Conservation (phyloP, 92 coral and sea anemone species). For the Epizoanthus ramosus region DNA sequence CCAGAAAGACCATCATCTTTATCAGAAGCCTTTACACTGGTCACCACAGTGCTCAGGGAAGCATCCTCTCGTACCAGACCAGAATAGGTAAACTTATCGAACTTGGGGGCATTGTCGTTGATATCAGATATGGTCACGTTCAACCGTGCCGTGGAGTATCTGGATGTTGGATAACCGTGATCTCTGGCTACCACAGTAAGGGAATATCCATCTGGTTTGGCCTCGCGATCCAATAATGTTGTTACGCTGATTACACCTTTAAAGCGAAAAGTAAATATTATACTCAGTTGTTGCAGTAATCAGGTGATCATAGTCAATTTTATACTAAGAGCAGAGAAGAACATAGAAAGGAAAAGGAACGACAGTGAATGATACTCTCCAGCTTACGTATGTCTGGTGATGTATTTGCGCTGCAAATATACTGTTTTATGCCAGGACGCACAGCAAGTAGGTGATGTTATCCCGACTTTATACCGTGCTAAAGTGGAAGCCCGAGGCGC, state of each 20-base stretch:
- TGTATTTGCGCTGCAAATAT: too few species aligned
- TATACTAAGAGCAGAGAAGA: neutral
- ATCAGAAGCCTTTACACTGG: conserved; percentile 81
- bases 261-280: neutral
- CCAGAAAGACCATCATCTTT: conserved; percentile 90
- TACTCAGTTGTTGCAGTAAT: too few species aligned
- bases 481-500: too few species aligned
- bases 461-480: too few species aligned
- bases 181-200: conserved; percentile 81
- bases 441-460: too few species aligned
- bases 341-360: neutral
- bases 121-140: conserved; percentile 89
- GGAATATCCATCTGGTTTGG: conserved; percentile 82
- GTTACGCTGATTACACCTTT: conserved; percentile 77
- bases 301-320: too few species aligned
- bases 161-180: conserved; percentile 88
- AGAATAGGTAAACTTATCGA: conserved; percentile 83
- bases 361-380: neutral
- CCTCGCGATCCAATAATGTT: conserved; percentile 81
- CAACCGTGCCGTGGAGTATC: conserved; percentile 70
- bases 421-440: too few species aligned
- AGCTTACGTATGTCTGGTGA: too few species aligned
- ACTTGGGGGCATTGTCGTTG: conserved; percentile 89
- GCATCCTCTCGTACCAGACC: conserved; percentile 80
- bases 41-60: conserved; percentile 58